Base-by-base conservation (phyloP, 2,888 invertebrate species). In the Malthinus seriepunctatus region DNA sequence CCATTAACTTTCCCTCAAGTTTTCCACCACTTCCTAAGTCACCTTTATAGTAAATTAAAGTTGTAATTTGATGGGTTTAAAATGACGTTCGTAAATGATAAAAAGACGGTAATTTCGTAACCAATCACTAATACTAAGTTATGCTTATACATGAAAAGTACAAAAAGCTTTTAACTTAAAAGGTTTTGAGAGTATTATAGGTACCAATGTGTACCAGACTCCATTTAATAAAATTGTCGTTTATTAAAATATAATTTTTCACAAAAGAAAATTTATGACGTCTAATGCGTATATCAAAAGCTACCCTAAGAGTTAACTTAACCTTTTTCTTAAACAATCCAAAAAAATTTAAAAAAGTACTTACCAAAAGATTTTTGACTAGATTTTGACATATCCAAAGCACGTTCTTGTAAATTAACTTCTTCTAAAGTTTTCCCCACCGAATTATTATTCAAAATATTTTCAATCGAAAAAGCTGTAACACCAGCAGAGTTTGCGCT, bases 391-490 rank as follows among this genome's bases (percentile, higher is more conserved):
- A 79, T 79, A 68, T 79, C 79, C 67, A 79, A 67, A 11, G 79
- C 78, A 14, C 71, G 70, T 50, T 78, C 79, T 51, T 78, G 75
- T 50, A 61, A 56, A 45, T 65, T 67, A 4, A 54, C 31, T 12
- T 63, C 67, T 37, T 55, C 58, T 8, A 47, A 55, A 33, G 44
- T 81, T 63, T 76, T 73, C 59, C 80, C 81, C 50, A 68, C 59
- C 42, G 64, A 69, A 50, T 69, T 73, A 37, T 80, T 81, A 71
- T 82, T 84, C 71, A 89, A 76, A 73, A 89, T 89, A 70, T 89
- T 88, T 68, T 88, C 88, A 53, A 89, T 89, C 8, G 88, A 88
- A 77, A 89, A 89, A 33, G 89, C 88, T 8, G 88, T 89, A 8
- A 78, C 76, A 11, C 76, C 67, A 34, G 67, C 63, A 3, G 68